Evolutionary conservation across 1,140 invertebrate genomes (phyloP), one percentile per base, ranked within the genome.

Genomic region (Latrodectus geometricus): DNA sequence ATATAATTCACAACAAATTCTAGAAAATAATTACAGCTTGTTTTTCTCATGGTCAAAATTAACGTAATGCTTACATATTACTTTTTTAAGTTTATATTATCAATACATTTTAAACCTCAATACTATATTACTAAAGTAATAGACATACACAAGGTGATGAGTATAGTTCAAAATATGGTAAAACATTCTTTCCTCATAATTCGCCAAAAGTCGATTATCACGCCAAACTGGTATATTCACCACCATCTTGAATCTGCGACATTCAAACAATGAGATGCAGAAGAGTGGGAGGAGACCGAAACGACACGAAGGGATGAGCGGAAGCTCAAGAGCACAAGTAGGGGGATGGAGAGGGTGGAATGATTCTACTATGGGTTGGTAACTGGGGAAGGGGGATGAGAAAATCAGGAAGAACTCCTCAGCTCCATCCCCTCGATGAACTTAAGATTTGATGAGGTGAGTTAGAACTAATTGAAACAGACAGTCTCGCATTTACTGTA

Each of bases 291-390:
- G 82, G 82, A 69, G 72, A 84, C 73, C 72, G 56, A 76, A 76
- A 84, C 61, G 82, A 84, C 82, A 84, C 82, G 82, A 68, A 76
- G 82, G 82, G 82, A 84, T 76, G 82, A 84, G 73, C 72, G 82
- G 82, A 84, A 84, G 82, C 82, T 68, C 73, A 54, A 84, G 82
- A 84, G 82, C 82, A 84, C 49, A 54, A 35, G 56, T 9, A 80
- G 17, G 49, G 66, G 78, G 50, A 70, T 20, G 35, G 21, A 17
- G 48, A 9, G 21, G 56, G 54, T 65, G 61, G 50, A 54, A 17
- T 12, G 66, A 11, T 61, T 61, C 54, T 17, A 61, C 11, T 14
- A 61, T 11, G 54, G 54, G 54, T 61, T 61, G 54, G 35, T 35
- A 35, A 35, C 35, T 7, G 68, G 68, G 20, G 68, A n/a, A 73